phyloP scores from a whole-genome alignment of 1,140 invertebrate species.

The Anadara kagoshimensis region DNA sequence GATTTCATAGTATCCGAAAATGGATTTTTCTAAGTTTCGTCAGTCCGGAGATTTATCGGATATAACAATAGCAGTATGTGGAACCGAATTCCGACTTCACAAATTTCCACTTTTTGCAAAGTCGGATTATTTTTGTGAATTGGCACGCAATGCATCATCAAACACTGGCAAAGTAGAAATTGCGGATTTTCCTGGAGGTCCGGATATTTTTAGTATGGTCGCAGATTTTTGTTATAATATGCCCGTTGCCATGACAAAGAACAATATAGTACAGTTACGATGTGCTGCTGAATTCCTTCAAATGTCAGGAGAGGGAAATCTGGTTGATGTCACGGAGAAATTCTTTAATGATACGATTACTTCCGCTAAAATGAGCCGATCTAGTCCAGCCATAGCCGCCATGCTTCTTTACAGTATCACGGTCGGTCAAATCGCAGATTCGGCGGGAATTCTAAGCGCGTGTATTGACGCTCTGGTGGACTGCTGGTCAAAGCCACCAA shows the following conservation, averaged over 20 bases:
- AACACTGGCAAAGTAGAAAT: conserved; percentile 56
- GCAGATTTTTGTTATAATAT: conserved; percentile 73
- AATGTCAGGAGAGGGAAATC: conserved; percentile 66
- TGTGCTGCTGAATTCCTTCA: conserved; percentile 67
- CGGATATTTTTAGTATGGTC: conserved; percentile 64
- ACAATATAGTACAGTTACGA: conserved; percentile 67
- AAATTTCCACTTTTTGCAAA: conserved; percentile 70
- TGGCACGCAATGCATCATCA: conserved; percentile 45
- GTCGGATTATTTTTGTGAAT: conserved; percentile 68
- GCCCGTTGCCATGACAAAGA: conserved; percentile 60
- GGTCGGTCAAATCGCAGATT: conserved; percentile 60
- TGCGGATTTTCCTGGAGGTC: conserved; percentile 67
- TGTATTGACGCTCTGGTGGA: conserved; percentile 67
- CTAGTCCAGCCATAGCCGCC: conserved; percentile 50
- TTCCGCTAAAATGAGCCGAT: conserved; percentile 64
- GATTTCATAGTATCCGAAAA: conserved; percentile 19
- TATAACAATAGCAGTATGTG: conserved; percentile 62
- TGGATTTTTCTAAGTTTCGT: conserved; percentile 72
- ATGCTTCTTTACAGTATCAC: conserved; percentile 57
- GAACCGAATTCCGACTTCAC: conserved; percentile 63
- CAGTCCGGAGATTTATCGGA: conserved; percentile 69
- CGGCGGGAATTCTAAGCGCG: conserved; percentile 53
- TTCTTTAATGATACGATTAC: conserved; percentile 66
- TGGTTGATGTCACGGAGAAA: conserved; percentile 67
- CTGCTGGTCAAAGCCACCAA: conserved; percentile 62